Base-by-base conservation (phyloP, 2,113 vertebrate species). In the Petrocephalus zakoni region DNA sequence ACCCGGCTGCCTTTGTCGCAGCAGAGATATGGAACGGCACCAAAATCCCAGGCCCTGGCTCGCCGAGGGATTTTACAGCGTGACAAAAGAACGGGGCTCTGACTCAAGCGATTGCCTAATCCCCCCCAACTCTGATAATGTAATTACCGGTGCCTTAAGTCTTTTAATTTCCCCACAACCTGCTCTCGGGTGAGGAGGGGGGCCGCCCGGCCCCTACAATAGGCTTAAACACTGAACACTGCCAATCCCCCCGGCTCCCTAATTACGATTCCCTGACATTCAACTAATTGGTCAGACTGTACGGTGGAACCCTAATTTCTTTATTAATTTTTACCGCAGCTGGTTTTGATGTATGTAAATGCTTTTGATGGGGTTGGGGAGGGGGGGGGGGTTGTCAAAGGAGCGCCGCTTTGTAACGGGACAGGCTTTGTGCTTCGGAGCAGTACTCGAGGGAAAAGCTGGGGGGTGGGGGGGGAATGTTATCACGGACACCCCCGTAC, bases 181-280 rank as follows among this genome's bases (percentile, higher is more conserved):
- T 96, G 96, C 96, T 97, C 96, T 94, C 90, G 92, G 95, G 96
- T 97, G 96, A 97, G 97, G 97, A 95, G 55, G 58, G 90, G 92
- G 95, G 96, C 96, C 96, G 96, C 96, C 94, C 95, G 92, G 94
- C 95, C 96, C 95, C 97, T 97, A 94, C 96, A 97, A 92, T 91
- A 96, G 96, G 95, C 96, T 96, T 96, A 95, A 95, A 97, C 93
- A 91, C 95, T 96, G 97, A 97, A 96, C 96, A 89, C 90, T 96
- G 95, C 95, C 96, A 98, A 97, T 98, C 97, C 98, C 96, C 97
- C 96, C 51, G 1, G 94, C 95, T 37, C 96, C 93, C 97, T 98
- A 98, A 99, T 99, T 99, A 98, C 97, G 96, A 97, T 98, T 99
- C 97, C 97, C 97, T 99, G 98, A 99, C 98, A 99, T 99, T 98